Percentiles rank a stretch among this genome's conserved stretches.
Evolutionary conservation across 2,888 invertebrate genomes (phyloP).

Genomic region (Parascotia fuliginaria): DNA sequence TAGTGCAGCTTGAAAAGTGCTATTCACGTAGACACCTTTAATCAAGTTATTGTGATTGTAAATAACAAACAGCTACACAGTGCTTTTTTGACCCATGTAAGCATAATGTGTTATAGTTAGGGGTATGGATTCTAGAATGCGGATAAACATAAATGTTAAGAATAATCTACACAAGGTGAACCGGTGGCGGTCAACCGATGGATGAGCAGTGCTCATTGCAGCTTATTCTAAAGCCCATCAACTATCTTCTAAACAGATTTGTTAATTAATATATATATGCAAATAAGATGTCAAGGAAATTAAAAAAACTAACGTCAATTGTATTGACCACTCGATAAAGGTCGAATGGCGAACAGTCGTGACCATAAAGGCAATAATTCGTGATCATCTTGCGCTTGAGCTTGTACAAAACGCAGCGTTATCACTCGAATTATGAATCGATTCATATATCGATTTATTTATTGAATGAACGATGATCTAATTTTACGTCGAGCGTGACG

Average conservation of each 20-base stretch:
- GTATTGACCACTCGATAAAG: slow-evolving; percentile 36
- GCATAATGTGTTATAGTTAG: too few relatives aligned
- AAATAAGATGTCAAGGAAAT: slow-evolving; percentile 14
- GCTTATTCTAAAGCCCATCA: too few relatives aligned
- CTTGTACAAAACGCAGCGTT: slow-evolving; percentile 55
- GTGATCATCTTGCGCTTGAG: slow-evolving; percentile 56
- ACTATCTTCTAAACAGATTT: background rate
- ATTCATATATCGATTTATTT: slow-evolving; percentile 62
- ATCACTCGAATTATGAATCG: slow-evolving; percentile 66
- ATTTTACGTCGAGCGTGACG: slow-evolving; percentile 62
- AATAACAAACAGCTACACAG: too few relatives aligned
- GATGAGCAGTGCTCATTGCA: too few relatives aligned
- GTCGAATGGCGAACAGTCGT: slow-evolving; percentile 43
- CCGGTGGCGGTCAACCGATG: too few relatives aligned
- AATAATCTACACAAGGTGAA: too few relatives aligned
- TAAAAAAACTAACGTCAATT: slow-evolving; percentile 9
- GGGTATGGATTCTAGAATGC: too few relatives aligned
- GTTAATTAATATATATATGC: background rate
- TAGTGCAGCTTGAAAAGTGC: too few relatives aligned
- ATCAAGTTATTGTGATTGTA: too few relatives aligned
- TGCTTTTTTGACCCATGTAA: too few relatives aligned
- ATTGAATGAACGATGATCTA: slow-evolving; percentile 68
- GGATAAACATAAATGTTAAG: too few relatives aligned
- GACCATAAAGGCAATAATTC: slow-evolving; percentile 47
- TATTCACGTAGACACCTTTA: too few relatives aligned